Conservation (phyloP, 2,888 invertebrate genomes). For the Tipula helvola region DNA sequence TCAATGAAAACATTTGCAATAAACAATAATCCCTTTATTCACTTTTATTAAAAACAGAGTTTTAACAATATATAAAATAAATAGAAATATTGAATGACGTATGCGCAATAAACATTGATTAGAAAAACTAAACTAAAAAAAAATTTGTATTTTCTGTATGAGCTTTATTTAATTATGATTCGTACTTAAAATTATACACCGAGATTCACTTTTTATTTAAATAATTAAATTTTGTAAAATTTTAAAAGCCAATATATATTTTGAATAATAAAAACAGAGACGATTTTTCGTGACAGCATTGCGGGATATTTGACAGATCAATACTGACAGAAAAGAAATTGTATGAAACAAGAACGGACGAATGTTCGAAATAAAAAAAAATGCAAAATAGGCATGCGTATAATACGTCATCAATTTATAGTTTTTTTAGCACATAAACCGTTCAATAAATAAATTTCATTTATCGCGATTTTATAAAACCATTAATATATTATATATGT, state of each 20-base stretch:
- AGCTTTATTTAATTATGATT: not conserved
- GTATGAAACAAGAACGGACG: not conserved
- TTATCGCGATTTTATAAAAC: not conserved
- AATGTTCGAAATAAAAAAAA: not conserved
- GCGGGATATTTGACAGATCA: conserved; percentile 20
- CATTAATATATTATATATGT: not conserved
- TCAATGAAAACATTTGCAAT: conserved; percentile 9
- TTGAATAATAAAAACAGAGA: not conserved
- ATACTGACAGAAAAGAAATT: conserved; percentile 18
- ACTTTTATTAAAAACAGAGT: conserved; percentile 8
- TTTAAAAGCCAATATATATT: not conserved
- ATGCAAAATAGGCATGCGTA: not conserved
- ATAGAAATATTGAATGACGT: not conserved
- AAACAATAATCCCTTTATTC: not conserved
- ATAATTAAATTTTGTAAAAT: not conserved
- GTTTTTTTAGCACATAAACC: not conserved
- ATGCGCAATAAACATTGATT: conserved; percentile 12
- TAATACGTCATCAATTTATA: not conserved
- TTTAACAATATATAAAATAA: not conserved
- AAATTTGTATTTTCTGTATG: not conserved
- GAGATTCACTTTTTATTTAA: not conserved
- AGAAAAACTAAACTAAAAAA: not conserved
- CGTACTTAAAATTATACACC: not conserved
- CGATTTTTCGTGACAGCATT: conserved; percentile 16
- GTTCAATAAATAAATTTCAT: not conserved